A percentile compares a stretch with the other conserved stretches of the same genome.
Evolutionary conservation across 2,888 invertebrate species (phyloP).

Genomic region (Teleiodes luculella): DNA sequence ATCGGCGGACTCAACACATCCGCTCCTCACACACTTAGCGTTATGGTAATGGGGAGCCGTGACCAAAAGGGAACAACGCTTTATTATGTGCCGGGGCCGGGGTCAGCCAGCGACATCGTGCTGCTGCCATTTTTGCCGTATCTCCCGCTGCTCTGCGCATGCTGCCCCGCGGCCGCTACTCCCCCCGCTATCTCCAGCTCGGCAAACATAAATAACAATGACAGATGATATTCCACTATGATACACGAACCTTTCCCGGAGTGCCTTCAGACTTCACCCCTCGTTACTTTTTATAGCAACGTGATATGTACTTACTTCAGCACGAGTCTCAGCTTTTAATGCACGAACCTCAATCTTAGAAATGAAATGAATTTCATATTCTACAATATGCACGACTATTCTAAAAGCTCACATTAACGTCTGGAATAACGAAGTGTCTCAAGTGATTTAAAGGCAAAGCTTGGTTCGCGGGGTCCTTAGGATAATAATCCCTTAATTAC

Average conservation of each 20-base stretch:
- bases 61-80: constrained; percentile 52
- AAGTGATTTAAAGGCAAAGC: constrained; percentile 52
- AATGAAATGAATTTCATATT: constrained; percentile 14
- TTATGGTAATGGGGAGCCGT: constrained; percentile 58
- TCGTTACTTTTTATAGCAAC: constrained; percentile 50
- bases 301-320: constrained; percentile 40
- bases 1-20: constrained; percentile 40
- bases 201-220: constrained; percentile 59
- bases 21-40: constrained; percentile 49
- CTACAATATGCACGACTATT: constrained; percentile 32
- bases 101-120: constrained; percentile 61
- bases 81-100: constrained; percentile 41
- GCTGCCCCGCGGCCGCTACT: constrained; percentile 39
- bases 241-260: constrained; percentile 40
- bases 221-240: constrained; percentile 53
- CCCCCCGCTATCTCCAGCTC: constrained; percentile 37
- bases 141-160: constrained; percentile 49
- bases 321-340: constrained; percentile 23
- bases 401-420: constrained; percentile 42
- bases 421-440: constrained; percentile 42
- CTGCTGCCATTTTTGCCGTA: constrained; percentile 56
- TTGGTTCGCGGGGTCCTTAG: constrained; percentile 28
- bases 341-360: constrained; percentile 7
- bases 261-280: constrained; percentile 33
- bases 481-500: constrained; percentile 67